Percentiles rank a stretch among this genome's conserved stretches.
These are phyloP conservation scores for Lycophotia porphyrea DNA, from an alignment of 2,888 invertebrate species.

Conservation along the genomic window DNA sequence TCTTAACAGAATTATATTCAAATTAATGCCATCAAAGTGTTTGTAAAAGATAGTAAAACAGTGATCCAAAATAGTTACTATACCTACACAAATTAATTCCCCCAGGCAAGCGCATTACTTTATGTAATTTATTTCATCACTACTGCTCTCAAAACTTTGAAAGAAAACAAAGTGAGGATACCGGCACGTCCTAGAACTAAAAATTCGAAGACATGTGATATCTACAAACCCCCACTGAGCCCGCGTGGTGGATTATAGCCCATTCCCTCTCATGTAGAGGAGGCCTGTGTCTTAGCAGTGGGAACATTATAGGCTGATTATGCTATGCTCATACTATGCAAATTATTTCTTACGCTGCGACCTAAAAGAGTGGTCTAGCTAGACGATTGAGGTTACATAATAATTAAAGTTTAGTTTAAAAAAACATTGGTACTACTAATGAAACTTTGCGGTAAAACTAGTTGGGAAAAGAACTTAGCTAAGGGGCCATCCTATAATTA, in stretches of 20 bases:
- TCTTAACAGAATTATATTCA: neutral
- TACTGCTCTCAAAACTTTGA: no score
- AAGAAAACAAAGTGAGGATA: no score
- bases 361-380: constrained; percentile 23
- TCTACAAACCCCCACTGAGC: no score
- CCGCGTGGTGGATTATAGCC: no score
- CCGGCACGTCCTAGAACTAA: no score
- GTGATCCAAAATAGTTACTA: neutral
- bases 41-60: neutral
- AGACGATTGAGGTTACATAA: constrained; percentile 8
- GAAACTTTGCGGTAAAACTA: constrained; percentile 2
- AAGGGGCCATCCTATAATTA: neutral
- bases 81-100: constrained; percentile 6
- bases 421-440: constrained; percentile 10
- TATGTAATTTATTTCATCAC: no score
- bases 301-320: no score
- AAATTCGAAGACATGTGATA: no score
- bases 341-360: constrained; percentile 12
- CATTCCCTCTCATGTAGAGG: no score
- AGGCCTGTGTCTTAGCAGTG: no score
- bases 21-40: neutral
- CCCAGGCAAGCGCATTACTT: no score
- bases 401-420: constrained; percentile 38
- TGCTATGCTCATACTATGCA: no score
- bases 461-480: constrained; percentile 22